Evolutionary conservation across 2,888 invertebrate species (phyloP), one percentile per base, ranked within the genome.

Genomic region (Entomobrya multifasciata): DNA sequence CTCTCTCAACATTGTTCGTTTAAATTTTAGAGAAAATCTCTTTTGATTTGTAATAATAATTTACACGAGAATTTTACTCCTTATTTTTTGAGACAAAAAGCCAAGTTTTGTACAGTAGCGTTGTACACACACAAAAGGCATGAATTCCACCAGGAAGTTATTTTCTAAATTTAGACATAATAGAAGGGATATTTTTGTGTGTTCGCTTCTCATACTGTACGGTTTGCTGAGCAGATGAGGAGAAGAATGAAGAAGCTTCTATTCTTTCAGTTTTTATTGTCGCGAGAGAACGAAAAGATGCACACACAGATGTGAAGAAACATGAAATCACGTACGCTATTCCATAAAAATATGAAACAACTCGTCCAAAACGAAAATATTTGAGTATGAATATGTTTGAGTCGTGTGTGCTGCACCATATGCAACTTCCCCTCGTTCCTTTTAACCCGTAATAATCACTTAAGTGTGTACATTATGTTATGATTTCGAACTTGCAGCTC

Each of bases 131-230:
- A n/a, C n/a, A n/a, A n/a, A n/a, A n/a, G n/a, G n/a, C n/a, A n/a
- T n/a, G n/a, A 6, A 67, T 65, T 17, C 20, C 72, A 81, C 81
- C 81, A 81, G 81, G 81, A 81, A 81, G 81, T 81, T 81, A 57
- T 72, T 81, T 81, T 81, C 81, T 81, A 81, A 81, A 81, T 81
- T 81, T 81, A 81, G 81, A 81, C 81, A 81, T 81, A 81, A 81
- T 72, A 81, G 30, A 25, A 3, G 62, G 36, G 36, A 36, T 13
- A 17, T n/a, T 62, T 13, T 6, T 60, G 27, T 62, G 27, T 13
- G 25, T 62, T 62, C 22, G 20, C 20, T 44, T 70, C 11, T 27
- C 60, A 60, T 57, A 57, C 57, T 57, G 57, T 57, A 22, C 57
- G 22, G 22, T n/a, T n/a, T n/a, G n/a, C n/a, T n/a, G n/a, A n/a